Base-by-base conservation (phyloP, 2,888 invertebrate species). In the Mycalesis mineus region DNA sequence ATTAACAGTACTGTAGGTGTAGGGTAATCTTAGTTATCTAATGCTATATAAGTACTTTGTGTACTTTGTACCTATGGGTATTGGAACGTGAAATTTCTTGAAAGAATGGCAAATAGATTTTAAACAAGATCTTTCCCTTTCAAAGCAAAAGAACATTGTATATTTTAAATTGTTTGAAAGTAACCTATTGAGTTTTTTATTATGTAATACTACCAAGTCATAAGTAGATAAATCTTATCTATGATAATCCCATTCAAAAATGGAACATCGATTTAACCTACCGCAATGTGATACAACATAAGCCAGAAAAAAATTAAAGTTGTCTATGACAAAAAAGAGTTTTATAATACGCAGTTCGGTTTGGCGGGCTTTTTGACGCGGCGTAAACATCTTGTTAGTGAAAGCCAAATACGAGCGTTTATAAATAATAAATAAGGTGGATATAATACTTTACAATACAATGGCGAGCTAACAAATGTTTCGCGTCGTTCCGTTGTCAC, bases 321-420 rank as follows among this genome's bases (percentile, higher is more conserved):
- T 52, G 47, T 57, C 49, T 52, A 52, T 52, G 52, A 42, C 42
- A 52, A 52, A 52, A 51, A 52, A 33, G 22, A 22, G 22, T 52
- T 42, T 52, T 52, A 17, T 41, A 52, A 54, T 51, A 17, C 53
- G 7, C 57, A 39, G 49, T 60, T 57, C 57, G 52, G 44, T 55
- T 78, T 74, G 80, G 80, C 84, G 79, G 78, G 70, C 67, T 73
- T 59, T 63, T 59, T 78, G 82, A 81, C 84, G 74, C 68, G 75
- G 74, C 74, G 76, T 74, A 75, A 82, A 85, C 82, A 84, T 85
- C 87, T 87, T 87, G 87, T 88, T 88, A 88, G 86, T 75, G 71
- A 75, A 72, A 72, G 74, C 87, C 84, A 85, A 84, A 85, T 84
- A 85, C 78, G 83, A 74, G 74, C 75, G 74, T 78, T 82, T 85